These are phyloP conservation scores for Lymantria dispar DNA, from an alignment of 2,888 invertebrate species.

Conservation along the genomic window DNA sequence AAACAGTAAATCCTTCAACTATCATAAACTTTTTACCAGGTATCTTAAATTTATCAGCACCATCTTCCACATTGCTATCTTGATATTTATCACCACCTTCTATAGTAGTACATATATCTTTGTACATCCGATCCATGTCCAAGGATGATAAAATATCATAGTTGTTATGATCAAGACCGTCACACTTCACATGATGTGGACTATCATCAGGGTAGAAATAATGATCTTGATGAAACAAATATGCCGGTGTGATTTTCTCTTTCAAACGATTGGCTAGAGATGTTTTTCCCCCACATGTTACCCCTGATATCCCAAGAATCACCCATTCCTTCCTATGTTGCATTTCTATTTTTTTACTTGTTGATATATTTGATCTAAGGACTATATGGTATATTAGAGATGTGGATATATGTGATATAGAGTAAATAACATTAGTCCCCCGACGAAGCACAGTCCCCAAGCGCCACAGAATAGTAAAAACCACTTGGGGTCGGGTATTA, in stretches of 20 bases:
- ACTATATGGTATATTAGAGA: constrained; percentile 12
- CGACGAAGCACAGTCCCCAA: constrained; percentile 84
- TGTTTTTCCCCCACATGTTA: constrained; percentile 93
- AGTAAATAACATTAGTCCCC: constrained; percentile 85
- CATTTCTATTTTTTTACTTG: neutral
- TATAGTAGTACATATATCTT: constrained; percentile 78
- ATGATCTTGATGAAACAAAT: constrained; percentile 87
- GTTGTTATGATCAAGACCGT: constrained; percentile 87
- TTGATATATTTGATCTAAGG: neutral
- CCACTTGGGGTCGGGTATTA: constrained; percentile 81
- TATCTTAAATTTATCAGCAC: constrained; percentile 19
- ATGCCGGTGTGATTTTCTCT: constrained; percentile 63
- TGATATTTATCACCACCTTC: constrained; percentile 36
- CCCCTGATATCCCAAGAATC: constrained; percentile 86
- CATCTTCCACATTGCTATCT: neutral
- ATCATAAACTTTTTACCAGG: constrained; percentile 81
- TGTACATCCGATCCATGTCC: constrained; percentile 87
- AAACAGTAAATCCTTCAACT: constrained; percentile 89
- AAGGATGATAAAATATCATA: constrained; percentile 88
- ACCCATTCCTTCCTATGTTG: constrained; percentile 45
- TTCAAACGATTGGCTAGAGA: constrained; percentile 84
- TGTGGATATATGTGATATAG: constrained; percentile 75
- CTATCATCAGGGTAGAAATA: constrained; percentile 88
- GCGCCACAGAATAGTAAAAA: constrained; percentile 83
- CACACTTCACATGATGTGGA: constrained; percentile 84